These are phyloP conservation scores for Cephalopholis sonnerati DNA, from an alignment of 2,113 vertebrate species.

Conservation along the genomic window DNA sequence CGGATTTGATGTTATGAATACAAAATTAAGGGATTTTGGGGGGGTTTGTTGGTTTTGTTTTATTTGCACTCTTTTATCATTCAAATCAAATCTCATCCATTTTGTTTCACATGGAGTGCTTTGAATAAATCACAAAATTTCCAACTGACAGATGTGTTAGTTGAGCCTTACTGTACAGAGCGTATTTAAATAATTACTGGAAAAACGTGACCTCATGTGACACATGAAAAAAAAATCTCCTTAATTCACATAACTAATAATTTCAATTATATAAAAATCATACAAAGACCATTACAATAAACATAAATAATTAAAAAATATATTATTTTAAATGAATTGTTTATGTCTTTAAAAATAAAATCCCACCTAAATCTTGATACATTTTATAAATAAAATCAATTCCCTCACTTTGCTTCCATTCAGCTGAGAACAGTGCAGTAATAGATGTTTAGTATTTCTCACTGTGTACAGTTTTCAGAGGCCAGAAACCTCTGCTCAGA, in stretches of 20 bases:
- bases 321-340: background rate
- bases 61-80: constrained; percentile 40
- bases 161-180: background rate
- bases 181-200: background rate
- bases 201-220: constrained; percentile 2
- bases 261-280: background rate
- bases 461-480: constrained; percentile 43
- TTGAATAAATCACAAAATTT: constrained; percentile 15
- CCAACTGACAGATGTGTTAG: background rate
- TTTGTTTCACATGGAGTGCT: constrained; percentile 12
- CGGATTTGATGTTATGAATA: constrained; percentile 72
- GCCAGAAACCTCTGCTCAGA: constrained; percentile 40
- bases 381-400: constrained; percentile 20
- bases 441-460: constrained; percentile 51
- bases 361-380: background rate
- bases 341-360: background rate
- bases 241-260: background rate
- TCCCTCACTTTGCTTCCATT: constrained; percentile 14
- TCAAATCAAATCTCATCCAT: constrained; percentile 37
- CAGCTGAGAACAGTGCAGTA: constrained; percentile 6
- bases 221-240: background rate
- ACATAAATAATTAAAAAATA: background rate
- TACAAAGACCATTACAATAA: background rate
- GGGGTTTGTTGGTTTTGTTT: constrained; percentile 49
- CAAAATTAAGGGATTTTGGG: constrained; percentile 57